These are phyloP conservation scores for Neopelma chrysocephalum DNA, from an alignment of 2,797 vertebrate species.

Conservation along the genomic window DNA sequence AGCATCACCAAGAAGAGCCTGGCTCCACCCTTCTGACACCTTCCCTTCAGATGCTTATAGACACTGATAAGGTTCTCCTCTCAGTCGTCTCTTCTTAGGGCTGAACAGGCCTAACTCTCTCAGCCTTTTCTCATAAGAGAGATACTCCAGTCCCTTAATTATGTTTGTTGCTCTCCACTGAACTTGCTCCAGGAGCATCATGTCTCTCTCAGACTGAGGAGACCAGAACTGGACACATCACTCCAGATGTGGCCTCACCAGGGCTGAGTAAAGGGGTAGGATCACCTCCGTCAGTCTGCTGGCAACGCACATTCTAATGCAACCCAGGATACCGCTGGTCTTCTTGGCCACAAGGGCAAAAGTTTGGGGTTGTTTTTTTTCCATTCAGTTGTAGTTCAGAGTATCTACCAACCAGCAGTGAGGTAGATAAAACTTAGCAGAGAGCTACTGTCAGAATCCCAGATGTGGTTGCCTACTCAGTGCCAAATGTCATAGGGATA, in stretches of 20 bases:
- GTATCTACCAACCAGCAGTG: background rate
- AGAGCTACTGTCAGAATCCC: background rate
- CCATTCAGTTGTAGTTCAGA: background rate
- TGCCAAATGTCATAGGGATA: background rate
- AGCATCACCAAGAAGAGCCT: background rate
- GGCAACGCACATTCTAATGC: background rate
- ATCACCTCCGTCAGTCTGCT: background rate
- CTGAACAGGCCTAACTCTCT: background rate
- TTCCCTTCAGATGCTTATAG: background rate
- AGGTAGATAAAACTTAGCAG: background rate
- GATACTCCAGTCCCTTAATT: background rate
- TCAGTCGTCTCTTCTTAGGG: too few relatives aligned
- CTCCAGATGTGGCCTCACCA: background rate
- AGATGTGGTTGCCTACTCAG: background rate
- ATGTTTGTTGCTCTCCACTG: background rate
- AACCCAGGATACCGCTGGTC: background rate
- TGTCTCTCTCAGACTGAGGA: background rate
- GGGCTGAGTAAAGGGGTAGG: background rate
- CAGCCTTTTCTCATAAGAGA: background rate
- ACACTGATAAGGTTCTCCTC: background rate
- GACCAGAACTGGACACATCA: background rate
- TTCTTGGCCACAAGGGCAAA: background rate
- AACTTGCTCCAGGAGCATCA: background rate
- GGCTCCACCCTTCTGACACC: fast-evolving
- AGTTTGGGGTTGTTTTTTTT: background rate